Conservation (phyloP, 1,140 invertebrate species). For the Vollenhovia emeryi region DNA sequence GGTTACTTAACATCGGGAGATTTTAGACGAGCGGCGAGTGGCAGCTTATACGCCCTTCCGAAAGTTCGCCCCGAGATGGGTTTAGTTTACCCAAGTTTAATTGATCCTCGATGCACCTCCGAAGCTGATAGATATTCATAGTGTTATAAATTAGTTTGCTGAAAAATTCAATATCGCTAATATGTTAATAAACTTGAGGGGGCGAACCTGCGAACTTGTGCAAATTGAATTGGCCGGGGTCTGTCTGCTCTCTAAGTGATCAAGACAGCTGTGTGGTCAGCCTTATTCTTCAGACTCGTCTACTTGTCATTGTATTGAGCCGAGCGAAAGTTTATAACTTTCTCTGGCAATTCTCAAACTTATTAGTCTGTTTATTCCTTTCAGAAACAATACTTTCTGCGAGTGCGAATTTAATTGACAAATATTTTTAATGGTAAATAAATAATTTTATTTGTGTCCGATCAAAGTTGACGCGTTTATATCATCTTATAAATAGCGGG, state of each 20-base stretch:
- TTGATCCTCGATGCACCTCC: constrained; percentile 1
- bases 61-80: constrained; percentile 26
- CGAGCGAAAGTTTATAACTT: not conserved
- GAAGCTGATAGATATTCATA: constrained; percentile 38
- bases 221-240: not conserved
- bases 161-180: constrained; percentile 28
- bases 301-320: not conserved
- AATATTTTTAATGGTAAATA: not conserved
- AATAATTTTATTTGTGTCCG: not conserved
- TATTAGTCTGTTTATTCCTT: not conserved
- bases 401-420: not conserved
- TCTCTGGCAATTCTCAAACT: not conserved
- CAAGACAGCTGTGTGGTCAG: not conserved
- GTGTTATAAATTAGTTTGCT: constrained; percentile 40
- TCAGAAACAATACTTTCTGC: not conserved
- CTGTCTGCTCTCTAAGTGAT: not conserved
- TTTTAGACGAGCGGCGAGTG: not conserved
- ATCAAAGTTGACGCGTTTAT: not conserved
- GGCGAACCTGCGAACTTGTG: not conserved
- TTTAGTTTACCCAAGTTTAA: constrained; percentile 43
- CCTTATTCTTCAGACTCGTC: not conserved
- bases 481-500: not conserved
- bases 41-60: constrained; percentile 4
- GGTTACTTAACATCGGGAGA: not conserved
- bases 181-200: not conserved